Base-by-base conservation (phyloP, 2,113 vertebrate genomes). In the Scytalopus superciliaris region DNA sequence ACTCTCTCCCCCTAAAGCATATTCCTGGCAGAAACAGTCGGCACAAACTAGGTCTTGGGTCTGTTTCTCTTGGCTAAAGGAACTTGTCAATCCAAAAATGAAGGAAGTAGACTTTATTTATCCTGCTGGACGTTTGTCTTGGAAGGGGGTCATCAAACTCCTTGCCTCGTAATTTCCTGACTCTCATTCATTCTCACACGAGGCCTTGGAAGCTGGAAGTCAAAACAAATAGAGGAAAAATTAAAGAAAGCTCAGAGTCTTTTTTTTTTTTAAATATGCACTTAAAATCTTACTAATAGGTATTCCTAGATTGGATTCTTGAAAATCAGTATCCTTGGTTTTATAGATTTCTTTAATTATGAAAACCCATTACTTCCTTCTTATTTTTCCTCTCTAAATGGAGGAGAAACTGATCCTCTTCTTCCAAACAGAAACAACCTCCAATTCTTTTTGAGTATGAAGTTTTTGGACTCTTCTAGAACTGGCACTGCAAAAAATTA, bases 61-160 rank as follows among this genome's bases (percentile, higher is more conserved):
- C 93, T 96, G 67, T 90, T 96, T 91, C 82, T 88, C 52, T 93
- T 95, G 94, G 93, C 92, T 84, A 24, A 80, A 77, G 75, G 85
- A 87, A 53, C 45, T 72, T 69, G 62, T 86, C 91, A 60, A 35
- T 83, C 78, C 87, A 91, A 78, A 93, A 77, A n/a, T 73, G 45
- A 91, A 77, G 50, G 55, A 67, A 93, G 74, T 56, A 87, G 86
- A 64, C 44, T 84, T 86, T 47, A 39, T 86, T 94, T 90, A 84
- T 87, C 70, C 79, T 62, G 23, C 74, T 73, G 62, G 57, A 77
- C 60, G 27, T 87, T 93, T 84, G 35, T 78, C 31, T 92, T 89
- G 77, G 69, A 94, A 91, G 25, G 52, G 24, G 57, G 31, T 91
- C 87, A 56, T 78, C 49, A 49, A 9, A 42, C 49, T 45, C 72